Base-by-base conservation (phyloP, 2,888 invertebrate genomes). In the Pseudoips prasinana region DNA sequence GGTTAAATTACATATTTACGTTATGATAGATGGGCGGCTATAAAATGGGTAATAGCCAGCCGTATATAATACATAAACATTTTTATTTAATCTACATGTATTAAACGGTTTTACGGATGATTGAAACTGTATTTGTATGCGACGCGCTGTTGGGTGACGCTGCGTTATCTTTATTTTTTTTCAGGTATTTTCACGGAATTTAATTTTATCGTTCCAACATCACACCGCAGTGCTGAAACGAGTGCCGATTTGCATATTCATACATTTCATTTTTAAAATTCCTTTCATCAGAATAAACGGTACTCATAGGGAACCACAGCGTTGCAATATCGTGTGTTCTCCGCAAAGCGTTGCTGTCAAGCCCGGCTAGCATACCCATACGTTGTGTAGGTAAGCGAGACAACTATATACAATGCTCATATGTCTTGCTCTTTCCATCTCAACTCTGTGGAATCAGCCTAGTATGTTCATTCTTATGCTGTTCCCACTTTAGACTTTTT, bases 191-290 rank as follows among this genome's bases (percentile, higher is more conserved):
- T 53, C 49, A 43, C 45, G 33, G 49, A 58, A 57, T 63, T 63
- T 56, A 45, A 59, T 62, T 54, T 64, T 53, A 63, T 53, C 55
- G 54, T 56, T 55, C 48, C 50, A 47, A 52, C 52, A 58, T 56
- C 58, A 53, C 57, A 45, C 51, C 40, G 36, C 53, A 33, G 34
- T 36, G 35, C 30, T 39, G 47, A 47, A 51, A 55, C 61, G 51
- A 48, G 40, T 36, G 30, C 10, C 45, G 9, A 61, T 68, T 67
- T 68, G 57, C 68, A 68, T 68, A 70, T 68, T 69, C 64, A 67
- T 64, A 50, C 45, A 43, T 47, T 26, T 45, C 52, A 49, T 46
- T 61, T 53, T 46, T 48, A 67, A 60, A 64, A 46, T 39, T 40
- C 46, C 55, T 60, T 65, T 58, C 48, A 51, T 43, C 46, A 37